Evolutionary conservation across 2,797 vertebrate genomes (phyloP).

Genomic region (Sebastes glaucus): DNA sequence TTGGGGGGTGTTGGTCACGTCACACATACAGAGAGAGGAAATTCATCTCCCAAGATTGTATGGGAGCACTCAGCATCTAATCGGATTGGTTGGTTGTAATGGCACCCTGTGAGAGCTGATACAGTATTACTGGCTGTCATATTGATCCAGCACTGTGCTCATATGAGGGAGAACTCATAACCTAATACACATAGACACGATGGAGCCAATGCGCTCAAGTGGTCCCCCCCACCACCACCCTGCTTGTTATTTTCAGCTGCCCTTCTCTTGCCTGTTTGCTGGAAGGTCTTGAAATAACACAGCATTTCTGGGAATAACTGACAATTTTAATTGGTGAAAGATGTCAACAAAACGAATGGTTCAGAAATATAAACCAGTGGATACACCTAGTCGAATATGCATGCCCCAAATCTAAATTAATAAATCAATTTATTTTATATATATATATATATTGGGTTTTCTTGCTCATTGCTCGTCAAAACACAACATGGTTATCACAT

Average conservation of each 20-base stretch:
- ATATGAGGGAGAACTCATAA: slow-evolving; percentile 74
- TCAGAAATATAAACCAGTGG: background rate
- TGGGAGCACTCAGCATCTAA: slow-evolving; percentile 79
- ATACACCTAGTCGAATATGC: background rate
- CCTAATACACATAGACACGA: slow-evolving; percentile 76
- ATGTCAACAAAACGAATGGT: background rate
- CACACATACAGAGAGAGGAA: slow-evolving; percentile 30
- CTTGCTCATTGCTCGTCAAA: background rate
- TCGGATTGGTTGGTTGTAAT: slow-evolving; percentile 80
- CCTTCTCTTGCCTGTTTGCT: slow-evolving; percentile 14
- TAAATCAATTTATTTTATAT: background rate
- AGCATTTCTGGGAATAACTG: slow-evolving; percentile 3
- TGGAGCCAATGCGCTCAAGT: slow-evolving; percentile 69
- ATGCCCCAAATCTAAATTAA: background rate
- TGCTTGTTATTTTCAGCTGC: slow-evolving; percentile 17
- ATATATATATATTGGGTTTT: background rate
- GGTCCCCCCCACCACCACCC: background rate
- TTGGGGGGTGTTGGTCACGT: slow-evolving; percentile 11
- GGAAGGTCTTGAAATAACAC: slow-evolving; percentile 4
- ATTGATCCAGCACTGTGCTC: slow-evolving; percentile 73
- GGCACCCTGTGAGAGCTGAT: slow-evolving; percentile 77
- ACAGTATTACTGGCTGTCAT: slow-evolving; percentile 72
- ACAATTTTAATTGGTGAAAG: background rate
- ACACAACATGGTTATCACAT: background rate
- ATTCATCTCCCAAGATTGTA: slow-evolving; percentile 52